Base-by-base conservation (phyloP, 2,797 vertebrate species). In the Spinibarbus caldwelli region DNA sequence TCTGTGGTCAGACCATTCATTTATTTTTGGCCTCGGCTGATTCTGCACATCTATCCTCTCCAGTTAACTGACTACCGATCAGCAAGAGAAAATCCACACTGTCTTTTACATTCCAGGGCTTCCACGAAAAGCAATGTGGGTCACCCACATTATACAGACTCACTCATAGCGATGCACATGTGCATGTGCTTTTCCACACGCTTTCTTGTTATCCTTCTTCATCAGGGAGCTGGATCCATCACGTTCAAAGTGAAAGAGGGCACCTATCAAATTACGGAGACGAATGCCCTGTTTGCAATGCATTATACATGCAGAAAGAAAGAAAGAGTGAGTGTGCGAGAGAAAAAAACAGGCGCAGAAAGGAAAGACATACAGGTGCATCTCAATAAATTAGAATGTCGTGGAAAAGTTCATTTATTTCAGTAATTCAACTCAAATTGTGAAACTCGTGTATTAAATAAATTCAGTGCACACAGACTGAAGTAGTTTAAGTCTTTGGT, bases 261-360 rank as follows among this genome's bases (percentile, higher is more conserved):
- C 73, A 88, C 87, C 86, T 92, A 87, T 91, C 87, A 90, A 82
- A 90, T 85, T 86, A 88, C 85, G 71, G 54, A 90, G 88, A 92
- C 87, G 87, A 92, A 94, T 92, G 91, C 14, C n/a, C 70, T 87
- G 90, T 92, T 89, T 92, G 92, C 59, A 87, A 92, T 93, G 88
- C 90, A 91, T 92, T 91, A 93, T 91, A 89, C 90, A 92, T 91
- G 66, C 62, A 19, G 71, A 73, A 76, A 49, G 34, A 83, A 34
- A 64, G 29, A 8, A 26, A 49, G 34, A 19, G 2, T 41, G 54
- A 2, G 10, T 78, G 29, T 36, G 17, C 36, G 23, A 54, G 36
- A 85, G 59, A 62, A 54, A n/a, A n/a, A 86, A 80, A 34, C 76
- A 67, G 26, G 34, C 54, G n/a, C 29, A 31, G 57, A 59, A 36